phyloP scores from a whole-genome alignment of 2,888 invertebrate genomes.

The Caenorhabditis sp. region DNA sequence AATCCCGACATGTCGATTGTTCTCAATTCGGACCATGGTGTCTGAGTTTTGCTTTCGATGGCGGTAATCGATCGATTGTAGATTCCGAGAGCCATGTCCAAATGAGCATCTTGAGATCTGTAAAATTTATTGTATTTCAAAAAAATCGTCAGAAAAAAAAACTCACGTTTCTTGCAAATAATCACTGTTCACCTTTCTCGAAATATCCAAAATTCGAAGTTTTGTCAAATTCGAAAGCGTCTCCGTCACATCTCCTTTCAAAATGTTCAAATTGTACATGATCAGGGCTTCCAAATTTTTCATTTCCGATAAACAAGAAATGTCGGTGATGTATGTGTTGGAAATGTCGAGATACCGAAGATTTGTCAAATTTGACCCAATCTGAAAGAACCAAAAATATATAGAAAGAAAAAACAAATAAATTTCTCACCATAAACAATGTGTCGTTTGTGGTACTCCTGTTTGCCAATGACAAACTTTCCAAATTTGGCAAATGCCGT shows the following conservation, averaged over 20 bases:
- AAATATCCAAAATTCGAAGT: slow-evolving; percentile 49
- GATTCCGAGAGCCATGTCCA: slow-evolving; percentile 43
- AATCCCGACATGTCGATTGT: slow-evolving; percentile 56
- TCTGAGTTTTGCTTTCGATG: slow-evolving; percentile 15
- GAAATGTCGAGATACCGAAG: slow-evolving; percentile 50
- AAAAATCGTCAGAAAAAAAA: no score
- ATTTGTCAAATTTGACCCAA: slow-evolving; percentile 16
- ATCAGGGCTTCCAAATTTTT: slow-evolving; percentile 46
- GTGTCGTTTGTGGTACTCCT: slow-evolving; percentile 34
- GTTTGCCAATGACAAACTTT: slow-evolving; percentile 34
- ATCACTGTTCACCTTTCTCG: slow-evolving; percentile 40
- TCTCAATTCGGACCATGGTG: slow-evolving; percentile 48
- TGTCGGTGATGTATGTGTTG: slow-evolving; percentile 44
- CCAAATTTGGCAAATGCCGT: slow-evolving; percentile 26
- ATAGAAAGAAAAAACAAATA: background rate
- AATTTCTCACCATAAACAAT: slow-evolving; percentile 6
- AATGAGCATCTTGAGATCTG: slow-evolving; percentile 36
- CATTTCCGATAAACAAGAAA: slow-evolving; percentile 35
- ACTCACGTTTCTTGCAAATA: slow-evolving; percentile 35
- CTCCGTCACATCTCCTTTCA: slow-evolving; percentile 34
- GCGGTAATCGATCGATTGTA: slow-evolving; percentile 37
- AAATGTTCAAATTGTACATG: slow-evolving; percentile 50
- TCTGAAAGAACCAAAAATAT: no score
- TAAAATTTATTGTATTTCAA: background rate
- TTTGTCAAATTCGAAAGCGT: slow-evolving; percentile 35